Evolutionary conservation across 2,113 vertebrate genomes (phyloP), one percentile per base, ranked within the genome.

Genomic region (Rhineura floridana): DNA sequence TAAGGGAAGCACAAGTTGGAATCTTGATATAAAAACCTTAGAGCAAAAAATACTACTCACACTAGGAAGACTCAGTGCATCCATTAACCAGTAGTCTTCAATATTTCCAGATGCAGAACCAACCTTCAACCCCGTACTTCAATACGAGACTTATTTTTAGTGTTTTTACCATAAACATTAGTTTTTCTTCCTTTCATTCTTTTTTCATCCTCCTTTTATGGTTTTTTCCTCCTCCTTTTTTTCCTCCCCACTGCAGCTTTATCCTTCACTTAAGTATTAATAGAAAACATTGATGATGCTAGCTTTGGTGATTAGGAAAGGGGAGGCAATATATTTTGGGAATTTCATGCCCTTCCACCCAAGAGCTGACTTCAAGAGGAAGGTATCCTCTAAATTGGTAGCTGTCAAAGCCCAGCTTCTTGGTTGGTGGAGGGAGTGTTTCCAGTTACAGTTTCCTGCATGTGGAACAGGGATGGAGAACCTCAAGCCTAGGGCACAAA

Each of bases 1-100:
- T 92, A 83, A 84, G 83, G 81, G 88, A 92, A 95, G 88, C 78
- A 93, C 13, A 52, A 62, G 55, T 93, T 90, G 81, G 77, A 91
- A 90, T 92, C 44, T 86, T 73, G 83, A 42, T 76, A 86, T 73
- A 84, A 93, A 90, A 70, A 83, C 52, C 39, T 90, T 90, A 86
- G 88, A 76, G 17, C 83, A n/a, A 92, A 73, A 80, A 92, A 48
- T 15, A 77, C 0, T 80, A 48, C 11, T 80, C 83, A 84, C 3
- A 65, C 30, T 75, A 85, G 1, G 1, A 79, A 33, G 69, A 85
- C 42, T 73, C 65, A 69, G 21, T 70, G 63, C 63, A 87, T 81
- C n/a, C 36, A 52, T 36, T 77, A 82, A 87, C 7, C 19, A 44
- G 59, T 19, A 73, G 62, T 62, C 83, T 84, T 23, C 0, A 0